Percentiles rank a stretch among this genome's conserved stretches.
These are phyloP conservation scores for Drosophila pseudotalamancana DNA, from an alignment of 2,888 invertebrate genomes.

Conservation along the genomic window DNA sequence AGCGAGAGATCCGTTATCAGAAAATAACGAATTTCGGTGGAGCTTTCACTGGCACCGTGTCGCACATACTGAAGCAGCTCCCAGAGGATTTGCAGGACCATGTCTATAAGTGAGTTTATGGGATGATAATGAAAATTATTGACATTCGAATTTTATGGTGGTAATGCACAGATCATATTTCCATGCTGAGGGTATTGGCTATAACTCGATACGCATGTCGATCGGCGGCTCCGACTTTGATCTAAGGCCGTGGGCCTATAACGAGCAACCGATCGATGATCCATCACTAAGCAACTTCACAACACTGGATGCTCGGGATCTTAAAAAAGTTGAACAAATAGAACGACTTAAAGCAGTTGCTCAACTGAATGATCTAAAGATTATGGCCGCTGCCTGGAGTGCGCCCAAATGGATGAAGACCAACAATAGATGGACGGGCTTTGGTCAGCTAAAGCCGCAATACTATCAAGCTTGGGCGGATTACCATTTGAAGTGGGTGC, in stretches of 20 bases:
- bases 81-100: constrained; percentile 75
- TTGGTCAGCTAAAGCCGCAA: constrained; percentile 85
- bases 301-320: constrained; percentile 79
- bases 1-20: constrained; percentile 86
- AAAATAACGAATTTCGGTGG: constrained; percentile 93
- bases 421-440: constrained; percentile 86
- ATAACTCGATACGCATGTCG: constrained; percentile 91
- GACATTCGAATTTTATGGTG: neutral
- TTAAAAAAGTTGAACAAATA: constrained; percentile 80
- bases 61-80: constrained; percentile 77
- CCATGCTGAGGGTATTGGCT: constrained; percentile 88
- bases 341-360: constrained; percentile 69
- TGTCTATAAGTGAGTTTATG: constrained; percentile 73
- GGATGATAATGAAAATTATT: neutral
- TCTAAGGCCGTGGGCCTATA: constrained; percentile 91
- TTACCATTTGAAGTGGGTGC: constrained; percentile 89
- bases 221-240: constrained; percentile 96
- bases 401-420: constrained; percentile 90
- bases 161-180: constrained; percentile 88
- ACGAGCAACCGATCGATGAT: constrained; percentile 87
- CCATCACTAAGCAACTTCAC: constrained; percentile 87
- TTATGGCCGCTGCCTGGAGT: constrained; percentile 86
- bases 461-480: constrained; percentile 93
- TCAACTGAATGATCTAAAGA: constrained; percentile 72
- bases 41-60: constrained; percentile 91